Conservation (phyloP, 2,888 invertebrate genomes). For the Pheosia gnoma region DNA sequence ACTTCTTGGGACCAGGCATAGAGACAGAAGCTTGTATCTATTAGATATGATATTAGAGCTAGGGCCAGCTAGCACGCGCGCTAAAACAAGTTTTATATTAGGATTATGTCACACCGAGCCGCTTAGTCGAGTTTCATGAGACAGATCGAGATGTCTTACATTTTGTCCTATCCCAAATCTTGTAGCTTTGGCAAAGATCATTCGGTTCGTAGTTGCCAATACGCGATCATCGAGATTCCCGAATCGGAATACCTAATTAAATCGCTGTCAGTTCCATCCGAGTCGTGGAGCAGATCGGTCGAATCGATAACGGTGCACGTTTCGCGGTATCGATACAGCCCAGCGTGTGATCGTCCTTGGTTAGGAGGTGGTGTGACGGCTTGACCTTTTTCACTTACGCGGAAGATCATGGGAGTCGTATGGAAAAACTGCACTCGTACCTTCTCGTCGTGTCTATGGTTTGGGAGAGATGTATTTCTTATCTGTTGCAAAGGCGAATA, state of each 20-base stretch:
- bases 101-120: too few species aligned
- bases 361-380: background rate
- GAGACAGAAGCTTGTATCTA: too few species aligned
- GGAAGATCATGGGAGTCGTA: background rate
- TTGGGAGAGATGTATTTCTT: too few species aligned
- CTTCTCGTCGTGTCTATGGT: too few species aligned
- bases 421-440: background rate
- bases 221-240: background rate
- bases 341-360: constrained; percentile 1
- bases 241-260: constrained; percentile 4
- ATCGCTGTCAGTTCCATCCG: constrained; percentile 1
- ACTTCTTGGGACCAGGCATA: too few species aligned
- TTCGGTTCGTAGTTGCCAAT: background rate
- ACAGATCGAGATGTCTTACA: too few species aligned
- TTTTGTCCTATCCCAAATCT: too few species aligned
- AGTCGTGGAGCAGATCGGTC: constrained; percentile 2
- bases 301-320: background rate
- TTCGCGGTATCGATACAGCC: constrained; percentile 1
- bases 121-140: too few species aligned
- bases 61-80: too few species aligned
- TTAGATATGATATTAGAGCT: too few species aligned
- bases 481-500: too few species aligned
- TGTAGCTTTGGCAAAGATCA: background rate
- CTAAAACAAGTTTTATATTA: too few species aligned
- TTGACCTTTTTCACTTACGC: constrained; percentile 3